Evolutionary conservation across 2,113 vertebrate species (phyloP).

Genomic region (Argyrosomus japonicus): DNA sequence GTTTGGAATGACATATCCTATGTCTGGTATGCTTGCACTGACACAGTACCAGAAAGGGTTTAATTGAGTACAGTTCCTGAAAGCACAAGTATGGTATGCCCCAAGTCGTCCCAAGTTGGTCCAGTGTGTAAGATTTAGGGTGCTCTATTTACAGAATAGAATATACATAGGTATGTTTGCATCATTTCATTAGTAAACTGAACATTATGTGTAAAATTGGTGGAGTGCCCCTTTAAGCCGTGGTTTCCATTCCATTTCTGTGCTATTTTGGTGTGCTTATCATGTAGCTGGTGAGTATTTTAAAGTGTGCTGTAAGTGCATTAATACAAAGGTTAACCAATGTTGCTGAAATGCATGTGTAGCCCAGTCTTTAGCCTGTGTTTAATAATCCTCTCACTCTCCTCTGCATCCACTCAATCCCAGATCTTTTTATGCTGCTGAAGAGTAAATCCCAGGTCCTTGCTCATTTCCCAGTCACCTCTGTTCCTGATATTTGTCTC

Average conservation of each 20-base stretch:
- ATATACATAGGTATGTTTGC: too few species aligned
- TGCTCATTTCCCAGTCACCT: not conserved
- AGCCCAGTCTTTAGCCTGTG: constrained; percentile 7
- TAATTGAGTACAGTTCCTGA: too few species aligned
- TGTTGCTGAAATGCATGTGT: constrained; percentile 19
- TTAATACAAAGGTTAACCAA: constrained; percentile 2
- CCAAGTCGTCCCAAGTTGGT: too few species aligned
- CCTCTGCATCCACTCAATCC: constrained; percentile 3
- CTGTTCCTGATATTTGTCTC: constrained; percentile 4
- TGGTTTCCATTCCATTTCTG: not conserved
- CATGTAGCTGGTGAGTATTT: not conserved
- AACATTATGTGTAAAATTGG: too few species aligned
- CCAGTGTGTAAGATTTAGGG: too few species aligned
- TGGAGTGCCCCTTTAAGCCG: not conserved
- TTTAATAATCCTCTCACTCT: constrained; percentile 26
- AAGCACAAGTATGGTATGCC: too few species aligned
- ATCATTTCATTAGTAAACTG: too few species aligned
- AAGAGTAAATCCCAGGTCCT: constrained; percentile 2
- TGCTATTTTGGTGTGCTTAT: not conserved
- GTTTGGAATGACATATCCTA: too few species aligned
- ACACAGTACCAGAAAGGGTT: too few species aligned
- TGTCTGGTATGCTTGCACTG: too few species aligned
- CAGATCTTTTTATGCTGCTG: constrained; percentile 13
- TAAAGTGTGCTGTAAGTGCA: constrained; percentile 11
- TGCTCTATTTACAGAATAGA: too few species aligned